These are phyloP conservation scores for Telenomus remus DNA, from an alignment of 1,140 invertebrate species.

Conservation along the genomic window DNA sequence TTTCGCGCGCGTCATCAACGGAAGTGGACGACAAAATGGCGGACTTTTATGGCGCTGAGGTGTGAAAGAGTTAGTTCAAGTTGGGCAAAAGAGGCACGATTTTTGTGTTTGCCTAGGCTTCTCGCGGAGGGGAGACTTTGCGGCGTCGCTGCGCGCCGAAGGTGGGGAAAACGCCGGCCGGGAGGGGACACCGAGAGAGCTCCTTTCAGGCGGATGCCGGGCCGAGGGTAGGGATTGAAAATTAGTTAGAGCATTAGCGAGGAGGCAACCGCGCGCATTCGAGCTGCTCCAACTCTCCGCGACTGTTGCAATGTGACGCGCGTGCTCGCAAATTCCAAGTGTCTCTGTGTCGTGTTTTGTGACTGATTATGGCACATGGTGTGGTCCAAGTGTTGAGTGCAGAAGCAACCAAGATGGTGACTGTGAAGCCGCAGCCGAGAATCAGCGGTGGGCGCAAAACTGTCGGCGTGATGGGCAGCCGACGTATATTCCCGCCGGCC, in stretches of 20 bases:
- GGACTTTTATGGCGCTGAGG: constrained; percentile 66
- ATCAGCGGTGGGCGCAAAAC: constrained; percentile 72
- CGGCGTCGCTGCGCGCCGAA: constrained; percentile 13
- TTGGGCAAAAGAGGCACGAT: constrained; percentile 50
- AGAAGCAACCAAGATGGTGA: constrained; percentile 67
- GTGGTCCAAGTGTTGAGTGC: constrained; percentile 74
- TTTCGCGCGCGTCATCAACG: constrained; percentile 69
- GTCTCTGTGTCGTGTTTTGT: constrained; percentile 41
- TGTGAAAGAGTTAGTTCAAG: constrained; percentile 66
- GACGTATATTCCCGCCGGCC: constrained; percentile 87
- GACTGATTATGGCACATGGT: constrained; percentile 77
- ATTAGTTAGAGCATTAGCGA: constrained; percentile 74
- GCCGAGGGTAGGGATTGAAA: constrained; percentile 67
- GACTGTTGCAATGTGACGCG: constrained; percentile 72
- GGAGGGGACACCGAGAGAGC: constrained; percentile 4
- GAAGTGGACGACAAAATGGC: constrained; percentile 72
- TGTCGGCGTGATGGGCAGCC: constrained; percentile 80
- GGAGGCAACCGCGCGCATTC: constrained; percentile 58
- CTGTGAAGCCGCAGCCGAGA: constrained; percentile 57
- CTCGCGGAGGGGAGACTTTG: constrained; percentile 17
- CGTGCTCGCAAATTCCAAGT: constrained; percentile 55
- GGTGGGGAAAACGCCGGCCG: constrained; percentile 9
- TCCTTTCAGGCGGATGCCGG: constrained; percentile 64
- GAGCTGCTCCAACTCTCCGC: constrained; percentile 62
- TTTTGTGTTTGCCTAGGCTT: constrained; percentile 48